Base-by-base conservation (phyloP, 1,140 invertebrate species). In the Berghia stephanieae region DNA sequence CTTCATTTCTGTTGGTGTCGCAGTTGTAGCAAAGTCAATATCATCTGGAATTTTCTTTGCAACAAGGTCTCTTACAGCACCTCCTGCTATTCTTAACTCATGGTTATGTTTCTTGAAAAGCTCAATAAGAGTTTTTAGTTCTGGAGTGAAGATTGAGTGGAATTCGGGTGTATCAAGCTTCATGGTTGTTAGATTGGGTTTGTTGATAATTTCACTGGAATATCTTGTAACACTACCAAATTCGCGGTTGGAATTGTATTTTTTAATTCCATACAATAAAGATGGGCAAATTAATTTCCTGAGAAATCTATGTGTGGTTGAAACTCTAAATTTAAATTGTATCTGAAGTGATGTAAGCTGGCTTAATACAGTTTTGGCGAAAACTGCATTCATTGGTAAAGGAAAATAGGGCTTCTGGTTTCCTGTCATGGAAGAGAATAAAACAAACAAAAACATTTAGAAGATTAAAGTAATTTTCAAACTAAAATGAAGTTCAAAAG, bases 21-120 rank as follows among this genome's bases (percentile, higher is more conserved):
- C 98, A 46, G 94, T 95, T 10, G 98, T 98, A 2, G 98, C 98
- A 91, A 99, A 99, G 89, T 99, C 98, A 43, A 99, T 89, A 91
- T 99, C 98, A 85, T 94, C 93, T 2, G 98, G 98, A 55, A 90
- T 88, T 69, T 93, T 93, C 4, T 93, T 93, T 92, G 95, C 93
- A n/a, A 99, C 85, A n/a, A 99, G 90, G 91, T 99, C 98, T 75
- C 98, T 82, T 36, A 93, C 98, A 40, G 97, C 96, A 24, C 98
- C 98, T 70, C 98, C 98, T 60, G 96, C 97, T 76, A 99, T 94
- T 80, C 97, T 90, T 71, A 99, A 89, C 90, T 97, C 95, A 92
- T 94, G 94, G 52, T 94, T 91, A 88, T 97, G 92, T 84, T 94
- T 94, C 55, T 93, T 91, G 87, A 98, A 99, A 27, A 98, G 71